Conservation (phyloP, 1,140 invertebrate genomes). For the Halesus radiatus region DNA sequence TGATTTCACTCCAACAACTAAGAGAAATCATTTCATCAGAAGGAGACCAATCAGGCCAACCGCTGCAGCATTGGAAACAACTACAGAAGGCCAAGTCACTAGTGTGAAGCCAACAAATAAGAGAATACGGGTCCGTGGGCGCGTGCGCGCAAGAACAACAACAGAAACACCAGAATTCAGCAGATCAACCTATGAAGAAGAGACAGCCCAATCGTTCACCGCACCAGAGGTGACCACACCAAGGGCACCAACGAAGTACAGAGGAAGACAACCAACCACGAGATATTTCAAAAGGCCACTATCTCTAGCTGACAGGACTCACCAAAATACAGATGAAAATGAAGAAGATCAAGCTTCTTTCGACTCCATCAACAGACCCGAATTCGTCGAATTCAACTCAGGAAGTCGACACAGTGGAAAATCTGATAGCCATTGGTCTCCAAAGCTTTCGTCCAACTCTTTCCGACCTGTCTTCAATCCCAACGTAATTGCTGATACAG, state of each 20-base stretch:
- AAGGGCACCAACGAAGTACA: constrained; percentile 49
- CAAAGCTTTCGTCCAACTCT: constrained; percentile 71
- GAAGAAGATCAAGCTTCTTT: constrained; percentile 67
- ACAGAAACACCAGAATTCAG: constrained; percentile 44
- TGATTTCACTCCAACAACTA: constrained; percentile 47
- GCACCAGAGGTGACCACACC: constrained; percentile 37
- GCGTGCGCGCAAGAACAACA: constrained; percentile 58
- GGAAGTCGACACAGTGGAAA: constrained; percentile 61
- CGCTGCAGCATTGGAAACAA: constrained; percentile 44
- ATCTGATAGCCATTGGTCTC: constrained; percentile 75
- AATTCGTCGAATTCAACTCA: constrained; percentile 61
- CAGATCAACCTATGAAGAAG: constrained; percentile 48
- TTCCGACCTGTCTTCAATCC: constrained; percentile 72
- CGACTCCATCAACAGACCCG: constrained; percentile 67
- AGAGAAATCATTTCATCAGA: constrained; percentile 49
- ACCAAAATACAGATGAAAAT: constrained; percentile 61
- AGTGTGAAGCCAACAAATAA: constrained; percentile 50
- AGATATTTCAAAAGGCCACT: constrained; percentile 65
- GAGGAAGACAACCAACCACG: constrained; percentile 60
- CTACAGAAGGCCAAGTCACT: constrained; percentile 35
- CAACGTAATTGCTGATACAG: constrained; percentile 66
- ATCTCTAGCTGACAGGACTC: constrained; percentile 64
- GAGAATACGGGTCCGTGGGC: constrained; percentile 51
- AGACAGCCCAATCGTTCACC: constrained; percentile 51
- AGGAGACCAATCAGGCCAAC: constrained; percentile 52